These are phyloP conservation scores for Salvelinus fontinalis DNA, from an alignment of 2,113 vertebrate genomes.

Conservation along the genomic window DNA sequence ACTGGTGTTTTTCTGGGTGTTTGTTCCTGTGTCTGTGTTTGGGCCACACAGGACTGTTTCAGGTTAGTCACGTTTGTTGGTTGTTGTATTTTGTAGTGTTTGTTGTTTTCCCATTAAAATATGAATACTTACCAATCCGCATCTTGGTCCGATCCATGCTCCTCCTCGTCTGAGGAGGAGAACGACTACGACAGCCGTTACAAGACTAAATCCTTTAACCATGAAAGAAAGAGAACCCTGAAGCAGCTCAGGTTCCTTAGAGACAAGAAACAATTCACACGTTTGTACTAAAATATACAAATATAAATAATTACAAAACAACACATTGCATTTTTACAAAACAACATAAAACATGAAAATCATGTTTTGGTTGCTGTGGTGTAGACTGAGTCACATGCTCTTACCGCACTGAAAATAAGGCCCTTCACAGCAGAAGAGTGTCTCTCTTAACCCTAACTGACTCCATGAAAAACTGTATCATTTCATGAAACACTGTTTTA, in stretches of 20 bases:
- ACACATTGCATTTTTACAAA: not conserved
- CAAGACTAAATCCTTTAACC: not conserved
- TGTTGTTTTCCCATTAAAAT: too few relatives aligned
- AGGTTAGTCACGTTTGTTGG: too few relatives aligned
- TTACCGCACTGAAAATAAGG: not conserved
- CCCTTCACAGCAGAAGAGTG: slow-evolving; percentile 26
- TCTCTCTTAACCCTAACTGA: slow-evolving; percentile 48
- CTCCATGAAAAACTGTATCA: slow-evolving; percentile 44
- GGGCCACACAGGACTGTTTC: too few relatives aligned
- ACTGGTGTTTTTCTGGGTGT: too few relatives aligned
- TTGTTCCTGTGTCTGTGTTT: too few relatives aligned
- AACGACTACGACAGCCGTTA: too few relatives aligned
- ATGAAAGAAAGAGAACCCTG: not conserved
- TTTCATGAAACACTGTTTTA: slow-evolving; percentile 41
- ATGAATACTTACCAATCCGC: too few relatives aligned
- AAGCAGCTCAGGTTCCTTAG: slow-evolving; percentile 37
- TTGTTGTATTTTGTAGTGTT: too few relatives aligned
- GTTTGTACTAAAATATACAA: slow-evolving; percentile 29
- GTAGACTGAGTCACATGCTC: slow-evolving; percentile 23
- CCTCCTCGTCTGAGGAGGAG: too few relatives aligned
- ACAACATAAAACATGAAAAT: too few relatives aligned
- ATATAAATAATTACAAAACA: slow-evolving; percentile 10
- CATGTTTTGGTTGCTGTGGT: too few relatives aligned
- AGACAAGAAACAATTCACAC: slow-evolving; percentile 64
- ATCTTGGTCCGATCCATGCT: too few relatives aligned